phyloP scores from a whole-genome alignment of 2,113 vertebrate species.

The Vanacampus margaritifer region DNA sequence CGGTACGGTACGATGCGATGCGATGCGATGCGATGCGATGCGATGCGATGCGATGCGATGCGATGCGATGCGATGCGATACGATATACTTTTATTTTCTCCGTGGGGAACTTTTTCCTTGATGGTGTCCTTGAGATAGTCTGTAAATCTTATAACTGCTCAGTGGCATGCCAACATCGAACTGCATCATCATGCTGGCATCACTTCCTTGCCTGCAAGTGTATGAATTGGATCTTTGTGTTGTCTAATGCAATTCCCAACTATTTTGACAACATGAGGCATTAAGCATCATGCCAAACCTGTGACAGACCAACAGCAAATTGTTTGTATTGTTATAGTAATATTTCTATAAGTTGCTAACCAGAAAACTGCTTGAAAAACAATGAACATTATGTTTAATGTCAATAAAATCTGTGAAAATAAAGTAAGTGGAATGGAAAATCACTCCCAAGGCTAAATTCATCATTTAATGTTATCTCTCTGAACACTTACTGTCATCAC shows the following conservation, averaged over 20 bases:
- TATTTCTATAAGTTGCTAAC: background rate
- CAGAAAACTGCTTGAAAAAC: background rate
- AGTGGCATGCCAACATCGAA: background rate
- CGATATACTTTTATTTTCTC: too few species aligned
- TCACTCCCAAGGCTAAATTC: background rate
- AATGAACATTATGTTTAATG: too few species aligned
- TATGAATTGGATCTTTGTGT: slow-evolving; percentile 1
- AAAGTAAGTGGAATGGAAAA: too few species aligned
- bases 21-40: too few species aligned
- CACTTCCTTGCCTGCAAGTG: background rate
- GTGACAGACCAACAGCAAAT: background rate
- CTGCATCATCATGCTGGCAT: background rate
- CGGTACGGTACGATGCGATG: too few species aligned
- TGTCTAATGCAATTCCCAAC: background rate
- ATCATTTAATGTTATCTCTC: background rate
- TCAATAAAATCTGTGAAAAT: too few species aligned
- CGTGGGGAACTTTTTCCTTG: too few species aligned
- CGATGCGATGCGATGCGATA: too few species aligned
- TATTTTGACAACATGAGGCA: background rate
- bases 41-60: too few species aligned
- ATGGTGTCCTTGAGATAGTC: background rate
- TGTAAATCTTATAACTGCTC: background rate
- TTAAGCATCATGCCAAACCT: background rate
- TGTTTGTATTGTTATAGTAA: background rate
- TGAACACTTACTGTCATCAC: background rate